Evolutionary conservation across 2,113 vertebrate genomes (phyloP), one percentile per base, ranked within the genome.

Genomic region (Charadrius vociferus): DNA sequence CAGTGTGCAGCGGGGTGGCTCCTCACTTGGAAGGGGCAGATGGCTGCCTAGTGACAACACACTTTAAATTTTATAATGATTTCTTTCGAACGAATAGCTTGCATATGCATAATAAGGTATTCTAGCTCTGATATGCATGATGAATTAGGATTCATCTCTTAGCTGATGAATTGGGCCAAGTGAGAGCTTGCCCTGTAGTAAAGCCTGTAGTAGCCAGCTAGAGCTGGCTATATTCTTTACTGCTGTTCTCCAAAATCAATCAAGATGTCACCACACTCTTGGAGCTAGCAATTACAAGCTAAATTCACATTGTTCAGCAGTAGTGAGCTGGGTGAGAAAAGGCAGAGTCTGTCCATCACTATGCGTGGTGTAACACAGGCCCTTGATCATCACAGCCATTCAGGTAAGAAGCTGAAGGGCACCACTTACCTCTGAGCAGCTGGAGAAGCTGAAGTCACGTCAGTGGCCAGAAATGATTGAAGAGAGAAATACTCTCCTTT

Each of bases 91-190:
- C 22, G 1, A 72, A 63, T 67, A 62, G 78, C 27, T 90, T 81
- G 26, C 17, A 14, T 62, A 56, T 41, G 68, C n/a, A 49, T 53
- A 47, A 88, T 16, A n/a, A 68, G 53, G 37, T 68, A 37, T 49
- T 58, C 37, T 50, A 77, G 68, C 52, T 80, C 62, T 37, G 36
- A 67, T 67, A 45, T 6, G 16, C 59, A 41, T 17, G 45, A 53
- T 41, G 47, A 94, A 94, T 94, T 78, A 88, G 47, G 53, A 78
- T 72, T 91, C 93, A 86, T 77, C 53, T 34, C 58, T 58, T 67
- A 59, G 41, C 65, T 94, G 80, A 88, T 78, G 29, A 85, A 62
- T 14, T 13, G 70, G 75, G 49, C 65, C 34, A 85, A 81, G 47
- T 4, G 49, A 87, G 45, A 90, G 41, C 30, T 58, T 58, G 29